Evolutionary conservation across 1,140 invertebrate species (phyloP), one percentile per base, ranked within the genome.

Genomic region (Physella acuta): DNA sequence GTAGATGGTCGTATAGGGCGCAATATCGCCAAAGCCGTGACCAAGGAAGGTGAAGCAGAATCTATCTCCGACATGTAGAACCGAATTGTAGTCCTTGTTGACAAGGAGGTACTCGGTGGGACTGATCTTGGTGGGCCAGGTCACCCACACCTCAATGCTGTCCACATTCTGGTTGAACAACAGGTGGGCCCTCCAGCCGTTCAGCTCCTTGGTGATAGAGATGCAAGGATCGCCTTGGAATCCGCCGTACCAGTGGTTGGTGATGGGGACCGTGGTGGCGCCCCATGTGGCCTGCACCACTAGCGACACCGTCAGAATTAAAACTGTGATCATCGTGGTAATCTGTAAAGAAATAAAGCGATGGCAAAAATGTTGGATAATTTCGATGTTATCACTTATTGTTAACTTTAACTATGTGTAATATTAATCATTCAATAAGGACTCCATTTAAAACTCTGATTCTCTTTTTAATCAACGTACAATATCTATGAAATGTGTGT

Each of bases 81-180:
- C 17, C 24, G 34, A 20, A n/a, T 70, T 63, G 17, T 30, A 70
- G 24, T 55, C 26, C 24, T 63, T 36, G 39, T 69, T 69, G 30
- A 28, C 31, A 16, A 62, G n/a, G 20, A 53, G 34, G 28, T 37
- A 59, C 51, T 66, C 49, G 33, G 58, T 20, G 16, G 2, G 8
- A 39, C 64, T 55, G n/a, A 76, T 69, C n/a, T 61, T 68, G 16
- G 64, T 52, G 11, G 26, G 28, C 17, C 44, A 17, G 24, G 59
- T 36, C 3, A 24, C 59, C 59, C 59, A 62, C 33, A 62, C 34
- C 5, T 62, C 59, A 39, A 62, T 44, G 24, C 33, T 34, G 36
- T 62, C 20, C 3, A 62, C 59, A 5, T 62, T 36, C 3, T 44
- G n/a, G 17, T 16, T 34, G 31, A 62, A 62, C 33, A 28, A 24